Percentiles rank a stretch among this genome's conserved stretches.
Conservation (phyloP, 2,797 vertebrate species). For the Coendou prehensilis region DNA sequence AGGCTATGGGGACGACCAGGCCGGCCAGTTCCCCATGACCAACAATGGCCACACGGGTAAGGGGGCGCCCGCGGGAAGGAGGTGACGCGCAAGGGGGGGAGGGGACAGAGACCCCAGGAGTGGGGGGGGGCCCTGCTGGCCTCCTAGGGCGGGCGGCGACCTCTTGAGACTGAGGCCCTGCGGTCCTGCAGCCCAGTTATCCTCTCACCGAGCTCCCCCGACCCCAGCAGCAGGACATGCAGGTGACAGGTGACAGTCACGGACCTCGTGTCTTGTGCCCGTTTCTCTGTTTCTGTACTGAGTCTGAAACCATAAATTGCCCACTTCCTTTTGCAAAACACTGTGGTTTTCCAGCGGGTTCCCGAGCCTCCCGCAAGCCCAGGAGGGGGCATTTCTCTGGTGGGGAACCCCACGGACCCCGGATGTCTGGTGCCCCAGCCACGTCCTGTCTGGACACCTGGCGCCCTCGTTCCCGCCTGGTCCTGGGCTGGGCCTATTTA, state of each 20-base stretch:
- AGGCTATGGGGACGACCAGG: conserved; percentile 87
- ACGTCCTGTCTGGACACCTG: not conserved
- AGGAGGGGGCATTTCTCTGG: not conserved
- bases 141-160: not conserved
- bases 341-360: not conserved
- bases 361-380: not conserved
- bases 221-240: not conserved
- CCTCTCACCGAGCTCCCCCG: not conserved
- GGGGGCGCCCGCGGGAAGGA: not conserved
- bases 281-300: not conserved
- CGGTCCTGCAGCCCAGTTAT: not conserved
- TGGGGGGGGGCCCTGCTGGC: accelerated
- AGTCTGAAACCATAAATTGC: not conserved
- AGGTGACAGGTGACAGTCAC: not conserved
- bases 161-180: not conserved
- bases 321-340: not conserved
- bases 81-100: accelerated
- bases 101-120: not conserved
- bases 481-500: too few relatives aligned
- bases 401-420: accelerated
- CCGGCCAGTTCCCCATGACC: conserved; percentile 89
- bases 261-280: not conserved
- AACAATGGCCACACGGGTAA: conserved; percentile 97
- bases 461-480: too few relatives aligned
- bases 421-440: not conserved